Conservation (phyloP, 2,888 invertebrate genomes). For the Athripsodes cinereus region DNA sequence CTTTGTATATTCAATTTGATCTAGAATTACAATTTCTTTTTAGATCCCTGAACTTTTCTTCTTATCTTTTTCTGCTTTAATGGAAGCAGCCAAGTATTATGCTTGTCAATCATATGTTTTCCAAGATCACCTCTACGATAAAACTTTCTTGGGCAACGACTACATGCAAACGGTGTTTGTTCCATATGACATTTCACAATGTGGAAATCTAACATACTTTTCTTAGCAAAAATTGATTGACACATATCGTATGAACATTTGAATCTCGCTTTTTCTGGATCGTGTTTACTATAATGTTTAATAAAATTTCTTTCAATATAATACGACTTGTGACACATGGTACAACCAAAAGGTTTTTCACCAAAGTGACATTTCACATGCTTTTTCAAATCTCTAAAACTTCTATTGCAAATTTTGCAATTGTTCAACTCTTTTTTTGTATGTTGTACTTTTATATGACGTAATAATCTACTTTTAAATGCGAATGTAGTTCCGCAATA, state of each 20-base stretch:
- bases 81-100: background rate
- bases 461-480: background rate
- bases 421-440: background rate
- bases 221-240: background rate
- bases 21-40: too few relatives aligned
- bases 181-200: background rate
- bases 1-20: too few relatives aligned
- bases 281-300: background rate
- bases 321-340: conserved; percentile 1
- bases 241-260: background rate
- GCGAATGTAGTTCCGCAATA: background rate
- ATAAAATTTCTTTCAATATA: background rate
- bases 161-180: background rate
- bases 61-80: too few relatives aligned
- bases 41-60: too few relatives aligned
- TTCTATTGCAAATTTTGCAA: background rate
- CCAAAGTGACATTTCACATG: background rate
- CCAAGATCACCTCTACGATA: conserved; percentile 7
- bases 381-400: background rate
- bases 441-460: background rate
- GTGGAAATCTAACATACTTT: background rate
- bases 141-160: background rate
- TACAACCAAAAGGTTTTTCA: background rate
- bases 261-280: background rate
- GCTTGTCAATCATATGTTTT: conserved; percentile 1